Percentiles rank a stretch among this genome's conserved stretches.
phyloP scores from a whole-genome alignment of 2,888 invertebrate species.

The Drosophila mimica region DNA sequence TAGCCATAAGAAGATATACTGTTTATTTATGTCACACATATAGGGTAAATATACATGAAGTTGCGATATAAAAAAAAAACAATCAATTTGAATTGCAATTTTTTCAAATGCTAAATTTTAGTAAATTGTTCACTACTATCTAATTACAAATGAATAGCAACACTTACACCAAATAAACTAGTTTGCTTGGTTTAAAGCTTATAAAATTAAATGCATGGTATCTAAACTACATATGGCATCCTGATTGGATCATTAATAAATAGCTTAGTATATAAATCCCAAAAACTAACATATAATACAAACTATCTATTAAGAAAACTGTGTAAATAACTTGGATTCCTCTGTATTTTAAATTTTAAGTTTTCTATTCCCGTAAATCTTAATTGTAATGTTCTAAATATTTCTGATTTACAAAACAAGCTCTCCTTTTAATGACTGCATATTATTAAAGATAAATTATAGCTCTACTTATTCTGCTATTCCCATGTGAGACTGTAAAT shows the following conservation, averaged over 20 bases:
- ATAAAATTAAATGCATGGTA: background rate
- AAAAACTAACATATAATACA: background rate
- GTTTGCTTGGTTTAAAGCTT: background rate
- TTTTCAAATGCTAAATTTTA: background rate
- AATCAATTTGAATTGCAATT: background rate
- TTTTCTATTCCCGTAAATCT: background rate
- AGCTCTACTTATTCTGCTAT: background rate
- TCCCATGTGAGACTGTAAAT: conserved; percentile 30
- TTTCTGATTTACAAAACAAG: background rate
- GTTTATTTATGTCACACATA: background rate
- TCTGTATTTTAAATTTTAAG: background rate
- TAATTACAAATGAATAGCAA: background rate
- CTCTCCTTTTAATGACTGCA: background rate
- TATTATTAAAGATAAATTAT: background rate
- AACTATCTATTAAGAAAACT: background rate
- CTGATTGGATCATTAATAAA: background rate
- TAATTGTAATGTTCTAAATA: background rate
- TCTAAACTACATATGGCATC: background rate
- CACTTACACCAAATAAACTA: background rate
- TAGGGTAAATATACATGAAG: background rate
- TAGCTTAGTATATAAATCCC: background rate
- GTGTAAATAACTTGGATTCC: background rate
- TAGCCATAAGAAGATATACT: background rate
- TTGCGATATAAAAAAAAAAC: background rate
- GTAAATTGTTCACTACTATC: background rate